Percentiles rank a stretch among this genome's conserved stretches.
phyloP scores from a whole-genome alignment of 2,113 vertebrate species.

The Sander vitreus region DNA sequence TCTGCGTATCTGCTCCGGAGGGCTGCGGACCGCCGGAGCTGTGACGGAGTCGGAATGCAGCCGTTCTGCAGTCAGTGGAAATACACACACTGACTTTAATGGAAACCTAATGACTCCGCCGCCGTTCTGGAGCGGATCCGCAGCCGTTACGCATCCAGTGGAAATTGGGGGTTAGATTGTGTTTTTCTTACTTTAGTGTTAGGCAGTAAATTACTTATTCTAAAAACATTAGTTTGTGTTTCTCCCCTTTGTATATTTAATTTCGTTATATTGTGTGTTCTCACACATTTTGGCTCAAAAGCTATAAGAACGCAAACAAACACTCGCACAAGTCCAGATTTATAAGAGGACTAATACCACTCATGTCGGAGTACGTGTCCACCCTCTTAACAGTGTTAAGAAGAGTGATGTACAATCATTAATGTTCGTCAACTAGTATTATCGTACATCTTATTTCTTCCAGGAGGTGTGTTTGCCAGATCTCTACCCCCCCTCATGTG shows the following conservation, averaged over 20 bases:
- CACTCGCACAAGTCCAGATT: background rate
- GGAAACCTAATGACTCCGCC: too few relatives aligned
- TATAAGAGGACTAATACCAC: background rate
- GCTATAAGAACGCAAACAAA: slow-evolving; percentile 31
- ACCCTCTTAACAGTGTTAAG: background rate
- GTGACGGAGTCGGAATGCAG: too few relatives aligned
- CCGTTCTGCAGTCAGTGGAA: too few relatives aligned
- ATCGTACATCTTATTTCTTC: slow-evolving; percentile 1
- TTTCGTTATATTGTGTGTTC: background rate
- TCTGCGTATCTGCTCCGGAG: too few relatives aligned
- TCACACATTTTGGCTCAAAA: slow-evolving; percentile 59
- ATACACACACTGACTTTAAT: too few relatives aligned
- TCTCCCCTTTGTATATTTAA: slow-evolving; percentile 1
- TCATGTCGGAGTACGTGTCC: slow-evolving; percentile 11
- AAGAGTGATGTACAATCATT: slow-evolving; percentile 15
- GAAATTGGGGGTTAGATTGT: too few relatives aligned
- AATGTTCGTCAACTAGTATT: slow-evolving; percentile 5
- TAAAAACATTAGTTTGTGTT: slow-evolving; percentile 12
- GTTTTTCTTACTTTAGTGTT: slow-evolving; percentile 31
- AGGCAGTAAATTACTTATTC: slow-evolving; percentile 18
- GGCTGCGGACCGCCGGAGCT: too few relatives aligned
- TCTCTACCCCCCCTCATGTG: slow-evolving; percentile 45
- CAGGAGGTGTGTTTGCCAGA: background rate
- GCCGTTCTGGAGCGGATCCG: too few relatives aligned
- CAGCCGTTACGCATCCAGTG: too few relatives aligned